Conservation (phyloP, 2,888 invertebrate genomes). For the Campopleginae sp. region DNA sequence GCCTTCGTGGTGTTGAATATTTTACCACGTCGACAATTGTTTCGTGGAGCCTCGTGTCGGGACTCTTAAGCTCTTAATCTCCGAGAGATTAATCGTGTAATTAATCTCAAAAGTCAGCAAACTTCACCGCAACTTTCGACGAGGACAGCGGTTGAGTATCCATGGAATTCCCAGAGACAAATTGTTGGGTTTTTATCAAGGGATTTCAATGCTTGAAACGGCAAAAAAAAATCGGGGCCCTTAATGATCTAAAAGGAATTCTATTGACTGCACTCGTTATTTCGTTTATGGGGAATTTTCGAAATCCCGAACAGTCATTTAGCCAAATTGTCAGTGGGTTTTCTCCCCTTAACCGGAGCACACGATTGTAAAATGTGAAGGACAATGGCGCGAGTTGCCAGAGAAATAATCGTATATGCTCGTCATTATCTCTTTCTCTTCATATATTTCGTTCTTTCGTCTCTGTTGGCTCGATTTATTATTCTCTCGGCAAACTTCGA, state of each 20-base stretch:
- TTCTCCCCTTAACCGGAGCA: constrained; percentile 8
- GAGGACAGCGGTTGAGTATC: neutral
- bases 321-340: constrained; percentile 14
- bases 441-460: neutral
- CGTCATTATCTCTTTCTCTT: constrained; percentile 31
- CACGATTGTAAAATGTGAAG: constrained; percentile 30
- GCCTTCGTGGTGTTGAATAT: neutral
- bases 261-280: constrained; percentile 15
- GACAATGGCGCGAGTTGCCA: neutral
- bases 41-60: neutral
- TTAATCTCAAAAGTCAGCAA: neutral
- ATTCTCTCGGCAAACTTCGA: constrained; percentile 57
- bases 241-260: constrained; percentile 20
- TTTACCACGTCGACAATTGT: neutral
- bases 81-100: neutral
- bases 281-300: constrained; percentile 13
- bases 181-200: constrained; percentile 9
- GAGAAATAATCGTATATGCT: constrained; percentile 1
- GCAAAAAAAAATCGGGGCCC: neutral
- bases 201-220: neutral
- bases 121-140: neutral
- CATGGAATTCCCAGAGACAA: neutral
- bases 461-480: constrained; percentile 52
- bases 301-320: constrained; percentile 30
- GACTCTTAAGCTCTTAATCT: neutral